Percentiles rank a stretch among this genome's conserved stretches.
phyloP scores from a whole-genome alignment of 2,113 vertebrate species.

The Hydrochoerus hydrochaeris region DNA sequence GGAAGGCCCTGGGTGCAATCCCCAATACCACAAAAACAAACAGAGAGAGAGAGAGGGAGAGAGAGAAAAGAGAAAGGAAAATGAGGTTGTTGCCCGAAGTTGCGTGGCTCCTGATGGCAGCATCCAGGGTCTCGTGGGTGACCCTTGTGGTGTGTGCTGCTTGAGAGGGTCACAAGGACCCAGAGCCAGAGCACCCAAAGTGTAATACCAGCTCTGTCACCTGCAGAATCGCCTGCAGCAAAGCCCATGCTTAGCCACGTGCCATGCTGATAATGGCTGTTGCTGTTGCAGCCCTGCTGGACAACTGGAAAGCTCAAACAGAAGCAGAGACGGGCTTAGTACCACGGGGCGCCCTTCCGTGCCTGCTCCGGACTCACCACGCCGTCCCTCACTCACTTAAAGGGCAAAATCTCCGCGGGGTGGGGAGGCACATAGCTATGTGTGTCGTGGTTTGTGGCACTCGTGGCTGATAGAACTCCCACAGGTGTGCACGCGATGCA shows the following conservation, averaged over 20 bases:
- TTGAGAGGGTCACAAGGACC: rapidly evolving
- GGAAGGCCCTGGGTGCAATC: background rate
- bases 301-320: background rate
- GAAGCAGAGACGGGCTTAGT: background rate
- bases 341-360: too few species aligned
- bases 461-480: background rate
- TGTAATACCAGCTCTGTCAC: background rate
- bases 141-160: too few species aligned
- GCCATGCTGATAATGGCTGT: rapidly evolving
- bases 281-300: background rate
- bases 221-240: background rate
- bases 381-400: background rate
- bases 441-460: background rate
- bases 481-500: background rate
- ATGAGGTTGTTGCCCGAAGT: background rate
- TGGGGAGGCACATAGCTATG: background rate
- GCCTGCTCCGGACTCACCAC: rapidly evolving
- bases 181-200: background rate
- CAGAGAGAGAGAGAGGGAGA: background rate
- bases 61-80: background rate
- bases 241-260: background rate
- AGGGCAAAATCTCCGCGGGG: background rate
- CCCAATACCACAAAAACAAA: background rate
- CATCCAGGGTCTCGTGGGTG: background rate
- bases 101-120: background rate